Evolutionary conservation across 2,797 vertebrate species (phyloP).

Genomic region (Centroberyx gerrardi): DNA sequence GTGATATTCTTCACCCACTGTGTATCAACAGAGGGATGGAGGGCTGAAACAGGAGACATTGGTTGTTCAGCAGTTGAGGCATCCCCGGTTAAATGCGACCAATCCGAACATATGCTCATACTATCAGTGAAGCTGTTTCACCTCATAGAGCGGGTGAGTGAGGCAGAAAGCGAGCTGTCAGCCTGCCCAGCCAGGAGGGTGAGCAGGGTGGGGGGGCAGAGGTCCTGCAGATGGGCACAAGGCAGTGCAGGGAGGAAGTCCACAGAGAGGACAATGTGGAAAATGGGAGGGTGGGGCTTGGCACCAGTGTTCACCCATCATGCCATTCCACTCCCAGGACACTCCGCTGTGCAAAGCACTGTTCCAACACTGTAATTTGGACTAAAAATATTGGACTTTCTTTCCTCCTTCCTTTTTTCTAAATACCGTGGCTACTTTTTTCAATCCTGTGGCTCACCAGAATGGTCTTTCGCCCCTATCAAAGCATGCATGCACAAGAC

Average conservation of each 20-base stretch:
- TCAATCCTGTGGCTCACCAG: slow-evolving; percentile 86
- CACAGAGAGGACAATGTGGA: slow-evolving; percentile 82
- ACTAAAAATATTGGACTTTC: slow-evolving; percentile 92
- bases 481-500: slow-evolving; percentile 86
- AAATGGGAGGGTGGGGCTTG: slow-evolving; percentile 85
- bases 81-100: slow-evolving; percentile 53
- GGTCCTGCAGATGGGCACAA: slow-evolving; percentile 73
- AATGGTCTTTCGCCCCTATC: slow-evolving; percentile 86
- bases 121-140: slow-evolving; percentile 65
- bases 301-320: slow-evolving; percentile 83
- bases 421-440: slow-evolving; percentile 85
- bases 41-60: slow-evolving; percentile 33
- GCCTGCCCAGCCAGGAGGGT: slow-evolving; percentile 54
- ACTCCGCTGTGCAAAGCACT: slow-evolving; percentile 87
- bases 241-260: slow-evolving; percentile 77
- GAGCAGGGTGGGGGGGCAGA: slow-evolving; percentile 60
- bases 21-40: slow-evolving; percentile 59
- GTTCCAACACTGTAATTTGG: slow-evolving; percentile 91
- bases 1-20: slow-evolving; percentile 76
- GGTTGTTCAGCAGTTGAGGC: slow-evolving; percentile 38
- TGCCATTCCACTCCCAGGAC: slow-evolving; percentile 89
- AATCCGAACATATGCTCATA: slow-evolving; percentile 49
- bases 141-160: slow-evolving; percentile 43
- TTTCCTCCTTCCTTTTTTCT: slow-evolving; percentile 87
- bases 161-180: slow-evolving; percentile 44